Evolutionary conservation across 2,888 invertebrate genomes (phyloP), one percentile per base, ranked within the genome.

Genomic region (Tetropium fuscum): DNA sequence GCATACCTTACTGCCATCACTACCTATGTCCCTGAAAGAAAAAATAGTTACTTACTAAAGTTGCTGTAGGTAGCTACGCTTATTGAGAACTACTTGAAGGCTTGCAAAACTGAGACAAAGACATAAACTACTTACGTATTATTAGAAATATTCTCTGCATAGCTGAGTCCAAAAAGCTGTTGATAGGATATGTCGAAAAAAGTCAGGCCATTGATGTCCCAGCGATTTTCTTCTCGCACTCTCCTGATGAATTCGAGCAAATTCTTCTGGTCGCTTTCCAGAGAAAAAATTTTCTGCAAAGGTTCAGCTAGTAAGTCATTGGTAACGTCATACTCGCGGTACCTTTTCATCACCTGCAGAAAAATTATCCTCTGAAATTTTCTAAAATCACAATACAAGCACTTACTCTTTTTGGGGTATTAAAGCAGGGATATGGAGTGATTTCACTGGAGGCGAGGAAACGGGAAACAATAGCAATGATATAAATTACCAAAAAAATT

Each of bases 201-300:
- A 10, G 72, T 67, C 6, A 85, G 66, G 1, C 79, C 82, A 13
- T 80, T 74, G 1, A 78, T 64, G 61, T 76, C 80, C 84, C 84
- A 85, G 3, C 57, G 64, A 2, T 78, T 73, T 1, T 77, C 76
- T 13, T 82, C 80, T 48, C 81, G 78, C 1, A 79, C 78, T 32
- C 82, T 77, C 65, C 81, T 82, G 34, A 86, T 78, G 22, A 85
- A 77, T 60, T 83, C 83, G 3, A 85, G 66, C 10, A 86, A 71
- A 51, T 80, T 81, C 22, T 74, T 76, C 15, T 84, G 65, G 61
- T 83, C 82, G 63, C 74, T 78, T 60, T 80, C 76, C 53, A 79
- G 62, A 60, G 74, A 69, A 44, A 72, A 75, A 59, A 78, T 65
- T 64, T 72, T 77, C 74, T 80, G 76, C 62, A 80, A 78, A 63